phyloP scores from a whole-genome alignment of 2,888 invertebrate species.

The Heliconius ismenius region DNA sequence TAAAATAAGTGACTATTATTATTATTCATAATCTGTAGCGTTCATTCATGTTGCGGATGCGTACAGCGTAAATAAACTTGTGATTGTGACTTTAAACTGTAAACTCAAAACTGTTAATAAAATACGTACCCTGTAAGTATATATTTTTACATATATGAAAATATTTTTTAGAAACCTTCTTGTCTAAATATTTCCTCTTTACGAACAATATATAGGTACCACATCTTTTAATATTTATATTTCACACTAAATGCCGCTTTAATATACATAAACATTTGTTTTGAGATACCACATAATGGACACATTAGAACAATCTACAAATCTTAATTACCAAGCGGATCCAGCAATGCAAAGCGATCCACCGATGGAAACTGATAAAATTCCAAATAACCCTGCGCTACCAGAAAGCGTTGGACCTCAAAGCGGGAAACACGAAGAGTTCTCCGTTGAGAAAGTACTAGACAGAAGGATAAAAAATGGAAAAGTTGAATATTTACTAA shows the following conservation, averaged over 20 bases:
- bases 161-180: background rate
- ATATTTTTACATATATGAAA: background rate
- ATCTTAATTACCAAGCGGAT: conserved; percentile 45
- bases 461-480: conserved; percentile 86
- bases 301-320: conserved; percentile 49
- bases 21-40: background rate
- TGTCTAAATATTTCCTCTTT: background rate
- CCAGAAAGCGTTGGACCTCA: conserved; percentile 51
- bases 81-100: background rate
- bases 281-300: conserved; percentile 47
- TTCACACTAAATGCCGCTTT: background rate
- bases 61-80: conserved; percentile 10
- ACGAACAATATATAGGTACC: background rate
- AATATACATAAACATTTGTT: background rate
- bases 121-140: background rate
- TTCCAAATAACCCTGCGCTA: conserved; percentile 34
- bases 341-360: conserved; percentile 49
- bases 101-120: background rate
- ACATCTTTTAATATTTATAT: background rate
- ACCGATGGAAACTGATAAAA: conserved; percentile 51
- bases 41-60: conserved; percentile 3
- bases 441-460: conserved; percentile 88
- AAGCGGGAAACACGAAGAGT: conserved; percentile 83
- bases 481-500: conserved; percentile 85
- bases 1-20: background rate